These are phyloP conservation scores for Lontra canadensis DNA, from an alignment of 2,113 vertebrate genomes.

Conservation along the genomic window DNA sequence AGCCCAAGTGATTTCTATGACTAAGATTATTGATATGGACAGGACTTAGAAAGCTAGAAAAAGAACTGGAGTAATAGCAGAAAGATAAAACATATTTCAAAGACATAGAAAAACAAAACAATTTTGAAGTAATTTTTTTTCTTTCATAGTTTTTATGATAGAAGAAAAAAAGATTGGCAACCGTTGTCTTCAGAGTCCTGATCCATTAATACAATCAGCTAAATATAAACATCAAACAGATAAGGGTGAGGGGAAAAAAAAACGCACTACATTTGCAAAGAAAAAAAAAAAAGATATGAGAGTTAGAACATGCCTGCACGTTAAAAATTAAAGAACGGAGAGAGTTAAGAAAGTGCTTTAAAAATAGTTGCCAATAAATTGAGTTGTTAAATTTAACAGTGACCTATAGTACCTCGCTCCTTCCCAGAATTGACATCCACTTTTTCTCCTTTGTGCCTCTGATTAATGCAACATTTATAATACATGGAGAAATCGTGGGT, in stretches of 20 bases:
- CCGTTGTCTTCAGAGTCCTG: neutral
- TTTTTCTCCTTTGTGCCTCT: slow-evolving; percentile 42
- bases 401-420: slow-evolving; percentile 36
- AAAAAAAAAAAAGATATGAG: neutral
- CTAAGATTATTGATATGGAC: neutral
- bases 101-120: neutral
- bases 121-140: neutral
- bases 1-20: neutral
- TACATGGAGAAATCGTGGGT: slow-evolving; percentile 33
- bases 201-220: neutral
- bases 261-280: neutral
- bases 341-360: slow-evolving; percentile 56
- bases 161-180: neutral
- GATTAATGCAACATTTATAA: slow-evolving; percentile 71
- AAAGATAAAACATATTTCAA: neutral
- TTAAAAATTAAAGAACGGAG: slow-evolving; percentile 54
- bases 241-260: neutral
- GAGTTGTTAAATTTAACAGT: slow-evolving; percentile 69
- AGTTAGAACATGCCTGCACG: neutral
- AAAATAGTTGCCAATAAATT: slow-evolving; percentile 69
- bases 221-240: neutral
- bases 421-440: slow-evolving; percentile 51
- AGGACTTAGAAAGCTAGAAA: neutral
- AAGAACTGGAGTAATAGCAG: neutral
- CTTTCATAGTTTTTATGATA: slow-evolving; percentile 1